Evolutionary conservation across 2,113 vertebrate genomes (phyloP).

Genomic region (Aptenodytes forsteri): DNA sequence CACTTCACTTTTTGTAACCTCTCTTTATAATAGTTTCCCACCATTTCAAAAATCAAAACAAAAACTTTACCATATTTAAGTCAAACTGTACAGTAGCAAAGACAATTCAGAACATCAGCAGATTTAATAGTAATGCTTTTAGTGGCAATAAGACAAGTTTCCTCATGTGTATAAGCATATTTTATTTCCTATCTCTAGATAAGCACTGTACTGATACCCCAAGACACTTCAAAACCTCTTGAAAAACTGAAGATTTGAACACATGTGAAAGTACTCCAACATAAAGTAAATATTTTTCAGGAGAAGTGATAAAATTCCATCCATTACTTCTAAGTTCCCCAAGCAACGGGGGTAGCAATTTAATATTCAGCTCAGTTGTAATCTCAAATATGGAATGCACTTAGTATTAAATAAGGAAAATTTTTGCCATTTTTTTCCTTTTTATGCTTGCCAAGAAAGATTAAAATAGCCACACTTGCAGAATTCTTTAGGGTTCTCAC

Average conservation of each 20-base stretch:
- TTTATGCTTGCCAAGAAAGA: not conserved
- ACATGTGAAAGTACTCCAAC: not conserved
- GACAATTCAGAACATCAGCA: not conserved
- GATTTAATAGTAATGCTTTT: not conserved
- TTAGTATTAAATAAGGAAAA: not conserved
- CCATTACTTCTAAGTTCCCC: not conserved
- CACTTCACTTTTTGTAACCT: not conserved
- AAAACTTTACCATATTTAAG: not conserved
- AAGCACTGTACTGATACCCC: not conserved
- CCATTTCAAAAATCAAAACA: not conserved
- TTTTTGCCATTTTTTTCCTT: not conserved
- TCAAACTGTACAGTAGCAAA: not conserved
- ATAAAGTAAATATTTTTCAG: conserved; percentile 19
- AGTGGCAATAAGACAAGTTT: not conserved
- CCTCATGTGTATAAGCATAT: not conserved
- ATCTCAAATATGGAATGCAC: conserved; percentile 7
- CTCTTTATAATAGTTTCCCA: no score
- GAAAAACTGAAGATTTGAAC: not conserved
- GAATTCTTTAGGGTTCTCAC: not conserved
- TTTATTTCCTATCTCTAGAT: not conserved
- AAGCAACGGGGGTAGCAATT: not conserved
- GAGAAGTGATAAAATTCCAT: conserved; percentile 12
- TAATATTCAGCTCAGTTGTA: not conserved
- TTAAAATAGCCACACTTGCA: not conserved
- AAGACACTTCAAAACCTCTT: not conserved